Base-by-base conservation (phyloP, 1,140 invertebrate species). In the Trissolcus basalis region DNA sequence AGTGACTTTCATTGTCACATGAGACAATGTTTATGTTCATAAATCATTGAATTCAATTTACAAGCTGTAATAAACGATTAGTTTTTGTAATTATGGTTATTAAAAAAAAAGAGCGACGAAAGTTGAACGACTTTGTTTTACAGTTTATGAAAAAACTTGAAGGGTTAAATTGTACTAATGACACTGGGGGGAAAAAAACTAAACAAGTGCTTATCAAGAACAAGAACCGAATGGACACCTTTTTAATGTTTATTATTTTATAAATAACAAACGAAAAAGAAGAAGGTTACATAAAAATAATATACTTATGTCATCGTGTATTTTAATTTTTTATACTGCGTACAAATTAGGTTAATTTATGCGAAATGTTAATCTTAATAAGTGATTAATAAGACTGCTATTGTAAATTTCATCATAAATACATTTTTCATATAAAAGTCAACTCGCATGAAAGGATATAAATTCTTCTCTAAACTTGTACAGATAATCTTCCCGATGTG, bases 321-420 rank as follows among this genome's bases (percentile, higher is more conserved):
- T 39, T n/a, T 39, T 11, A 39, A 11, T 39, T 39, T 39, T 39
- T 11, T 39, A 39, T 39, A 39, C 19, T 27, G 19, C n/a, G 36
- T 39, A 39, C 36, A 39, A 39, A 39, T 39, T 39, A 39, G 36
- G 9, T n/a, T 39, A 11, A 39, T 39, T 39, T 39, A 39, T 39
- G 36, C n/a, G n/a, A 39, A 51, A 14, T 39, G 36, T 39, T 51
- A n/a, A 51, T 36, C 33, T 36, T 27, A 51, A 51, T 39, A 51
- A 13, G 49, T 51, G 49, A 51, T 32, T 51, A 35, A 51, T 51
- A 51, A 51, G 49, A 51, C 49, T 51, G 49, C 33, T 51, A 51
- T 19, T 39, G 33, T 51, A 51, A 36, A 51, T 27, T 32, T 9
- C 16, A 51, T 15, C 33, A 51, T 51, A 51, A 9, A 27, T 51